Evolutionary conservation across 2,888 invertebrate genomes (phyloP).

Genomic region (Hemithea aestivaria): DNA sequence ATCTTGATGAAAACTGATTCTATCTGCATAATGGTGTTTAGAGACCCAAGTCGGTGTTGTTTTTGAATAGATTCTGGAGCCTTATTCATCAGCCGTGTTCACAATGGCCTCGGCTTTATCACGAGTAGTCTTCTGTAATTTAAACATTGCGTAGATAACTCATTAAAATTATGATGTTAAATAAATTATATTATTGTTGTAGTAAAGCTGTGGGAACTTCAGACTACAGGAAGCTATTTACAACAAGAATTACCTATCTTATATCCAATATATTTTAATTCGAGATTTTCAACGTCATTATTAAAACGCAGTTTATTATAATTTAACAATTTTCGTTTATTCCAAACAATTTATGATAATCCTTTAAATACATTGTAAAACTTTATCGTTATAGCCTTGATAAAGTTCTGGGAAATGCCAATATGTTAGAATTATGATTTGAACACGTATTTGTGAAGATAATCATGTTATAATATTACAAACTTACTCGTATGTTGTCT

Average conservation of each 20-base stretch:
- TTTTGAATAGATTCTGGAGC: constrained; percentile 4
- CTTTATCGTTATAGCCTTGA: neutral
- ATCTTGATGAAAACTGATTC: constrained; percentile 1
- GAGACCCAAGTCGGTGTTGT: neutral
- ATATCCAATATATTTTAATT: no score
- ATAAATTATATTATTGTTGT: neutral
- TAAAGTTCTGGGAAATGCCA: constrained; percentile 1
- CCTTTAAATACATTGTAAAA: neutral
- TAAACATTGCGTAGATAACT: constrained; percentile 9
- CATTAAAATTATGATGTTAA: constrained; percentile 1
- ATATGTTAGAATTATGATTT: no score
- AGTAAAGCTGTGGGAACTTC: no score
- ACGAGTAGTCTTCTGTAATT: constrained; percentile 10
- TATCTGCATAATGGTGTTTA: neutral
- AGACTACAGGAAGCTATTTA: no score
- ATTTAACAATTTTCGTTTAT: neutral
- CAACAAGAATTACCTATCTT: no score
- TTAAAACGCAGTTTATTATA: no score
- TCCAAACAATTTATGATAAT: neutral
- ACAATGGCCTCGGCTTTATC: constrained; percentile 10
- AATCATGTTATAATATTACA: no score
- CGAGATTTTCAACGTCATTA: no score
- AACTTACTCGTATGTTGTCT: no score
- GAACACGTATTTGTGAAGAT: no score
- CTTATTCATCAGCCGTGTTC: constrained; percentile 6